Conservation (phyloP, 1,140 invertebrate species). For the Yoshiicerus persimilis region DNA sequence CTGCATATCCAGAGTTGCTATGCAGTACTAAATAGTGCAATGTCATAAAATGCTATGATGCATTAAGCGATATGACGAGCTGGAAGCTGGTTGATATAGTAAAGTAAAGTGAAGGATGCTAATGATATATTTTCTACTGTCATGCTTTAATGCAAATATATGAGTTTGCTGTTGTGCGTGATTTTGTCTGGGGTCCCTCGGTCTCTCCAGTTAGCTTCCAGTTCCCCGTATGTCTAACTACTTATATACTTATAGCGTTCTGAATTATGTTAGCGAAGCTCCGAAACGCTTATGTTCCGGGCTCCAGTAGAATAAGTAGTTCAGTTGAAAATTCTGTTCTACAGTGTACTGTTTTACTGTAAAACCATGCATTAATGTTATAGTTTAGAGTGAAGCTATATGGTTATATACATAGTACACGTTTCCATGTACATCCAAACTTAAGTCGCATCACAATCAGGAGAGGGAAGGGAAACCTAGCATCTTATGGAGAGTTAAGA, state of each 20-base stretch:
- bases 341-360: neutral
- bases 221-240: neutral
- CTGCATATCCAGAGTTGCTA: neutral
- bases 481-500: conserved; percentile 6
- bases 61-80: conserved; percentile 13
- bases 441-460: neutral
- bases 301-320: neutral
- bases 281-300: neutral
- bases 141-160: conserved; percentile 39
- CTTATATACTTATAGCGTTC: neutral
- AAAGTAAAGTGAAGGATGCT: conserved; percentile 25
- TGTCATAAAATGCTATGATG: conserved; percentile 17
- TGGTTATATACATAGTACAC: neutral
- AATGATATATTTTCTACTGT: conserved; percentile 40
- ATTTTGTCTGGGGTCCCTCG: neutral
- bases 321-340: neutral
- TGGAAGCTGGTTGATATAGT: neutral
- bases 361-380: neutral
- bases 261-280: neutral
- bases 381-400: neutral
- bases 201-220: neutral
- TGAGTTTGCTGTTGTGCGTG: conserved; percentile 24
- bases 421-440: neutral
- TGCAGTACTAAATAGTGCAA: neutral
- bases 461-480: neutral